Conservation (phyloP, 2,797 vertebrate species). For the Nannoperca obscura region DNA sequence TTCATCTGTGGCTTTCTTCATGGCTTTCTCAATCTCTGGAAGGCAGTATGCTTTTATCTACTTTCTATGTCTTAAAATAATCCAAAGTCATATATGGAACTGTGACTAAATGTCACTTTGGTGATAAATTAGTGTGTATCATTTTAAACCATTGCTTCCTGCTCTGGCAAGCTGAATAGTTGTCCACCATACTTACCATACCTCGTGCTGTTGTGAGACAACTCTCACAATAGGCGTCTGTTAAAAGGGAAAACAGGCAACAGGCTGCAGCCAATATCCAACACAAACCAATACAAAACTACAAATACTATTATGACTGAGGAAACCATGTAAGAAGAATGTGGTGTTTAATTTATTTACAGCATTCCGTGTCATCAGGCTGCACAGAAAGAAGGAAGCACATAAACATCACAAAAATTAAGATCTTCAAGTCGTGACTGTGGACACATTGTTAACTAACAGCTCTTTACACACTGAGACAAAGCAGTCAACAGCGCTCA, state of each 20-base stretch:
- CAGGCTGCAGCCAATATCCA: not conserved
- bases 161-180: conserved; percentile 1
- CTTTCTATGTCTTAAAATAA: conserved; percentile 8
- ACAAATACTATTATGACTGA: not conserved
- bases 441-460: not conserved
- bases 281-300: not conserved
- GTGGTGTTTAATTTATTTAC: conserved; percentile 65
- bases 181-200: conserved; percentile 69
- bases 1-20: conserved; percentile 56
- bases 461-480: not conserved
- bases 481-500: not conserved
- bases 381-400: conserved; percentile 52
- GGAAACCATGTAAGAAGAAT: conserved; percentile 1
- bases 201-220: conserved; percentile 78
- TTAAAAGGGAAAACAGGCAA: conserved; percentile 30
- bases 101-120: not conserved
- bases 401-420: conserved; percentile 48
- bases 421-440: conserved; percentile 44
- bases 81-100: not conserved
- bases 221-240: conserved; percentile 80
- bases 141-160: conserved; percentile 4
- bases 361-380: conserved; percentile 48
- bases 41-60: conserved; percentile 18
- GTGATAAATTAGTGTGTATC: not conserved
- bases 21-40: conserved; percentile 70